These are phyloP conservation scores for Chrysomela aeneicollis DNA, from an alignment of 2,888 invertebrate species.

Conservation along the genomic window DNA sequence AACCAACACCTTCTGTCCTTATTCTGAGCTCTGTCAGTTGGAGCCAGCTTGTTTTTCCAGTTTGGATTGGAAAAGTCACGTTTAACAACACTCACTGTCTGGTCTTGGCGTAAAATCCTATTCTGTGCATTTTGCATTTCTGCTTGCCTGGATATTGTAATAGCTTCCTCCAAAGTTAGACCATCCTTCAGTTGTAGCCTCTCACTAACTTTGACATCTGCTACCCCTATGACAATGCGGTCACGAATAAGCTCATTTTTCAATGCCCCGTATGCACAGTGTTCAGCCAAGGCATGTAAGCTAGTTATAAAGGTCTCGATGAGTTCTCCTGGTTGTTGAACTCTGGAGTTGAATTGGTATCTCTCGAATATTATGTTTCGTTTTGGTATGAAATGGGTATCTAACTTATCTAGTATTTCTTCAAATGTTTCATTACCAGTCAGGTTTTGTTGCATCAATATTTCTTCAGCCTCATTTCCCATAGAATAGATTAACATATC, in stretches of 20 bases:
- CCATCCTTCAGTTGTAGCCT: too few species aligned
- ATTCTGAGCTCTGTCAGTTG: not conserved
- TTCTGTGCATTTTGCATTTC: not conserved
- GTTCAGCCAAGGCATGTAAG: too few species aligned
- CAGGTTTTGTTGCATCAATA: too few species aligned
- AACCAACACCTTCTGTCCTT: too few species aligned
- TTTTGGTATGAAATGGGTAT: too few species aligned
- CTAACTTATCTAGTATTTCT: too few species aligned
- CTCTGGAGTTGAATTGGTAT: constrained; percentile 9
- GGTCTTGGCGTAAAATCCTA: not conserved
- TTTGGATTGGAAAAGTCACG: too few species aligned
- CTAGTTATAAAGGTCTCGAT: constrained; percentile 12
- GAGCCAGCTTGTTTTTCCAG: not conserved
- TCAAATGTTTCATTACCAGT: too few species aligned
- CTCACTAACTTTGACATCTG: too few species aligned
- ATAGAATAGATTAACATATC: constrained; percentile 3
- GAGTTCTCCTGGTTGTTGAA: constrained; percentile 5
- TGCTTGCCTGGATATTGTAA: too few species aligned
- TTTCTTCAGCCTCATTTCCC: constrained; percentile 5
- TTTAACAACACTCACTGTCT: constrained; percentile 6
- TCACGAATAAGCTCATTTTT: constrained; percentile 16
- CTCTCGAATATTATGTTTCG: too few species aligned
- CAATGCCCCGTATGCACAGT: constrained; percentile 11
- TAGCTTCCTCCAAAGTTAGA: too few species aligned
- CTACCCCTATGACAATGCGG: constrained; percentile 19